These are phyloP conservation scores for Emys orbicularis DNA, from an alignment of 2,797 vertebrate species.

Conservation along the genomic window DNA sequence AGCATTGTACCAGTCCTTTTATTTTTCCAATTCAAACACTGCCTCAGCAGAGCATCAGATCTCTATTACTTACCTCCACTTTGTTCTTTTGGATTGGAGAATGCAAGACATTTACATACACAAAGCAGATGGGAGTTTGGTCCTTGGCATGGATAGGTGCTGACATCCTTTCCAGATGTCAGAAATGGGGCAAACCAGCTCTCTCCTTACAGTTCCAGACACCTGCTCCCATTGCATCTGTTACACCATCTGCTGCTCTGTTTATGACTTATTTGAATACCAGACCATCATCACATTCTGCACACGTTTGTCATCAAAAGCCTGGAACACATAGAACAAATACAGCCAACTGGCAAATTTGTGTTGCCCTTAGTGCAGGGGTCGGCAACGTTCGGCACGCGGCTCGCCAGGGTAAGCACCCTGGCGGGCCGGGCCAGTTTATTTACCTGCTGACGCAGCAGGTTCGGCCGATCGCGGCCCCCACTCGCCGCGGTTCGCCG, in stretches of 20 bases:
- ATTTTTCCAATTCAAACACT: not conserved
- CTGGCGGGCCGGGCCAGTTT: no score
- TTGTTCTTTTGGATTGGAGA: no score
- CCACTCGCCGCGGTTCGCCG: no score
- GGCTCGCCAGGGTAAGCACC: no score
- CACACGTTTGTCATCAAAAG: not conserved
- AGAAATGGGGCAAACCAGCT: not conserved
- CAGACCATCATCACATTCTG: not conserved
- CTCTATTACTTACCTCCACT: not conserved
- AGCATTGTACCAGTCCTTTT: not conserved
- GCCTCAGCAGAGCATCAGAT: not conserved
- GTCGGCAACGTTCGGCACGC: no score
- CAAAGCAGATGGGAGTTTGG: not conserved
- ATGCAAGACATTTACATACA: not conserved
- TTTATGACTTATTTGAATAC: not conserved
- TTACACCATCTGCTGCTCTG: not conserved
- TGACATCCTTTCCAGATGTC: not conserved
- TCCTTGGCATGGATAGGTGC: not conserved
- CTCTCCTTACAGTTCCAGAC: not conserved
- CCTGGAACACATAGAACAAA: rapidly evolving
- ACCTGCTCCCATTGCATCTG: not conserved
- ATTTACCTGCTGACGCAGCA: no score
- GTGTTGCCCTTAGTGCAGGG: not conserved
- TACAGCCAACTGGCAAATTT: not conserved
- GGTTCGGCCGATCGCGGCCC: no score